Base-by-base conservation (phyloP, 2,113 vertebrate genomes). In the Xenopus laevis region DNA sequence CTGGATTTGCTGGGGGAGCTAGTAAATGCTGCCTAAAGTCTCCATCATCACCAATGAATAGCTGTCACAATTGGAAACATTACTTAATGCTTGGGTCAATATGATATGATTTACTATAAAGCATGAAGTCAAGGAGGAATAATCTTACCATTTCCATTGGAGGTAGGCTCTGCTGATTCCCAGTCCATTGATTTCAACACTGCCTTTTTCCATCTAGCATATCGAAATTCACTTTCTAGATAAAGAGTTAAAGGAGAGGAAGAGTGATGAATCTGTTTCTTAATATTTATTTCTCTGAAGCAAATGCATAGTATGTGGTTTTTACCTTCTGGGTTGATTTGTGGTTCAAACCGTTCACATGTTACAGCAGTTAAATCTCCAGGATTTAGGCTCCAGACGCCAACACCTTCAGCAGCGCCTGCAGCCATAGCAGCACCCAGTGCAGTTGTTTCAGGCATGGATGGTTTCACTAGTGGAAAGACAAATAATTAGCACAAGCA, bases 381-480 rank as follows among this genome's bases (percentile, higher is more conserved):
- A 0, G 93, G 89, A 33, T 81, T 88, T 18, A 98, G 87, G 76
- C 86, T 96, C 97, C 97, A 99, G 53, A 98, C 93, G 0, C 85
- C 90, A 53, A 99, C 92, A 4, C 96, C 97, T 83, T 96, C 92
- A 10, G 97, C 97, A 11, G 96, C 89, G 64, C 97, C 97, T 0
- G 97, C 97, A 10, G 94, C 97, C 95, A 99, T 98, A 76, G 97
- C 97, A 10, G 91, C 96, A 20, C 97, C 97, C 21, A 99, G 88
- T 63, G 96, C 95, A 0, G 96, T 96, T 53, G 95, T 98, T 90
- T 99, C 96, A 0, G 95, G 87, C 96, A 99, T 98, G 10, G 90
- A 92, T 50, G 97, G 95, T 60, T 93, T 94, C 60, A 96, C 97
- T 99, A 83, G 53, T 82, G 79, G 68, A 23, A 78, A 73, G 13